Evolutionary conservation across 2,797 vertebrate species (phyloP).

Genomic region (Spinus pinus): DNA sequence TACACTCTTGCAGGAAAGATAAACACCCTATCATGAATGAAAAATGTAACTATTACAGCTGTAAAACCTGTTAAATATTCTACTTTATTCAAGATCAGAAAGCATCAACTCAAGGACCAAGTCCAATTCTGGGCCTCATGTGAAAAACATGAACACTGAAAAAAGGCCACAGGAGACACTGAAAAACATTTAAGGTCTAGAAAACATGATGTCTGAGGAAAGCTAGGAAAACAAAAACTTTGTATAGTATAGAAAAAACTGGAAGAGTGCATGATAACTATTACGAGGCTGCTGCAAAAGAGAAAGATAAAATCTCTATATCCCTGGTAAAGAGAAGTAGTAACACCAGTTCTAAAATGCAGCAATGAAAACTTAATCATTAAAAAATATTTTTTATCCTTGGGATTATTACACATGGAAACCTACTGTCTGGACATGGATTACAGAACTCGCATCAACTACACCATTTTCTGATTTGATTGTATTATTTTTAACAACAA

Average conservation of each 20-base stretch:
- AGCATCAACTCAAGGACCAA: background rate
- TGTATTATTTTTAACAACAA: background rate
- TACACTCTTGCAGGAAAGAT: background rate
- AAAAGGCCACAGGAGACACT: background rate
- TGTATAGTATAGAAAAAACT: background rate
- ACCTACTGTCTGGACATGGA: background rate
- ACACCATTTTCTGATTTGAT: background rate
- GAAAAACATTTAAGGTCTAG: background rate
- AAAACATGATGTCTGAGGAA: background rate
- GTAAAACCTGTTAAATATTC: background rate
- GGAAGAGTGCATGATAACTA: background rate
- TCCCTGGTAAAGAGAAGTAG: background rate
- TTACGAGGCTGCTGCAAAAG: background rate
- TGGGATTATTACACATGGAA: background rate
- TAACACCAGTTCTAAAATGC: background rate
- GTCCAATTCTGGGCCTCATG: background rate
- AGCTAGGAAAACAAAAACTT: background rate
- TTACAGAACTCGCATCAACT: background rate
- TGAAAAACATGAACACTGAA: background rate
- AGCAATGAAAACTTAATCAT: background rate
- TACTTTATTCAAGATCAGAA: background rate
- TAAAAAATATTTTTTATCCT: background rate
- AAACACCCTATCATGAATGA: conserved; percentile 40
- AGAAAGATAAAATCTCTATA: background rate
- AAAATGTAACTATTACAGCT: conserved; percentile 6